Conservation (phyloP, 1,140 invertebrate genomes). For the Telenomus remus region DNA sequence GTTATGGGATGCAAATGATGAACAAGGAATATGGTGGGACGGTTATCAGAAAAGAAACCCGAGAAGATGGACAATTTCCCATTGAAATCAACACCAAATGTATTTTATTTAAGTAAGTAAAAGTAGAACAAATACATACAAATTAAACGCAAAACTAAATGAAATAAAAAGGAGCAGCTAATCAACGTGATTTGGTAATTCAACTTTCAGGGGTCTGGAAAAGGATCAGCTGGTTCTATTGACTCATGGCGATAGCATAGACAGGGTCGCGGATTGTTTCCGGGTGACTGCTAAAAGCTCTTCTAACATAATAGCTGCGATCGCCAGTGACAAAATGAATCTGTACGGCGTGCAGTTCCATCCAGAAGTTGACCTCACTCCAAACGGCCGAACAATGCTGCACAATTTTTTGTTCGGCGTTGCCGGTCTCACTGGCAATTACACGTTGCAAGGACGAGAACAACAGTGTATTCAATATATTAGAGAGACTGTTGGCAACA, state of each 20-base stretch:
- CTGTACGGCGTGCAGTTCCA: slow-evolving; percentile 99
- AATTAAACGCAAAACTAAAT: neutral
- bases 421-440: slow-evolving; percentile 88
- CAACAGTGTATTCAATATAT: slow-evolving; percentile 96
- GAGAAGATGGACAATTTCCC: slow-evolving; percentile 96
- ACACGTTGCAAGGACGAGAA: slow-evolving; percentile 92
- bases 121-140: neutral
- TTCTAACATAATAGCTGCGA: slow-evolving; percentile 89
- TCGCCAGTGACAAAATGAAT: slow-evolving; percentile 92
- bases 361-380: slow-evolving; percentile 96
- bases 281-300: slow-evolving; percentile 87
- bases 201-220: slow-evolving; percentile 82
- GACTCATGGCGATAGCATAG: slow-evolving; percentile 97
- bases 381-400: slow-evolving; percentile 93
- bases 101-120: slow-evolving; percentile 92
- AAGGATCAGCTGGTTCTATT: slow-evolving; percentile 93
- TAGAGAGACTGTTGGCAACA: slow-evolving; percentile 89
- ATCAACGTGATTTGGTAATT: slow-evolving; percentile 4
- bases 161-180: slow-evolving; percentile 16
- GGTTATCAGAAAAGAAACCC: slow-evolving; percentile 87
- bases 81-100: slow-evolving; percentile 93
- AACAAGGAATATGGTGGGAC: slow-evolving; percentile 99
- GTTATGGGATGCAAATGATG: slow-evolving; percentile 99
- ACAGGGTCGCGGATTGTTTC: slow-evolving; percentile 91
- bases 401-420: slow-evolving; percentile 97